These are phyloP conservation scores for Microplitis manilae DNA, from an alignment of 2,888 invertebrate species.

Conservation along the genomic window DNA sequence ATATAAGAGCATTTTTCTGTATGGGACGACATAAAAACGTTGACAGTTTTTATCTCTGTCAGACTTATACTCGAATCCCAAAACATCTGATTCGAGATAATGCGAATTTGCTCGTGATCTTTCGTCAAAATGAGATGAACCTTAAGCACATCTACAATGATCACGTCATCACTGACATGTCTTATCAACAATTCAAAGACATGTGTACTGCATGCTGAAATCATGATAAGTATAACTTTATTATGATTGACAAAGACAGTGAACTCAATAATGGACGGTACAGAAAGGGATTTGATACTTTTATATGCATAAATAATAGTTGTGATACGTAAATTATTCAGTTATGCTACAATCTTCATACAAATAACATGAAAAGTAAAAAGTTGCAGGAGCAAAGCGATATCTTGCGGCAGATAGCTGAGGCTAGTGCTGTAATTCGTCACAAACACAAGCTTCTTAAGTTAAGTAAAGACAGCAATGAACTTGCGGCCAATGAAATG, in stretches of 20 bases:
- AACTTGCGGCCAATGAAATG: neutral
- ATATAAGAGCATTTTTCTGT: constrained; percentile 47
- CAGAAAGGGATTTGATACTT: constrained; percentile 49
- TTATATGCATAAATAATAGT: constrained; percentile 34
- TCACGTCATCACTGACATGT: constrained; percentile 49
- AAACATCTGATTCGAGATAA: constrained; percentile 67
- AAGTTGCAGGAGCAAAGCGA: constrained; percentile 14
- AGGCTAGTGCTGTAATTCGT: constrained; percentile 47
- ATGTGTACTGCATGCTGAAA: constrained; percentile 48
- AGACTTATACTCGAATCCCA: constrained; percentile 58
- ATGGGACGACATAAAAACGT: constrained; percentile 47
- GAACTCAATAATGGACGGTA: constrained; percentile 30
- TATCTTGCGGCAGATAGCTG: constrained; percentile 48
- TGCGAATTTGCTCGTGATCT: constrained; percentile 60
- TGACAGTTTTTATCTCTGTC: constrained; percentile 61
- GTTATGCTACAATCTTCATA: constrained; percentile 3
- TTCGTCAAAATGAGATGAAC: constrained; percentile 45
- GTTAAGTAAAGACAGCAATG: neutral
- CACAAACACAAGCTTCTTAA: neutral
- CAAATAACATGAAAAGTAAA: constrained; percentile 32
- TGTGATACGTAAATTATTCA: constrained; percentile 13
- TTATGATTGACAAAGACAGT: constrained; percentile 32
- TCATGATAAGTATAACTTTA: constrained; percentile 49
- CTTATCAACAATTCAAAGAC: neutral
- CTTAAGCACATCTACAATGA: constrained; percentile 16